Evolutionary conservation across 2,113 vertebrate species (phyloP).

Genomic region (Gymnobelideus leadbeateri): DNA sequence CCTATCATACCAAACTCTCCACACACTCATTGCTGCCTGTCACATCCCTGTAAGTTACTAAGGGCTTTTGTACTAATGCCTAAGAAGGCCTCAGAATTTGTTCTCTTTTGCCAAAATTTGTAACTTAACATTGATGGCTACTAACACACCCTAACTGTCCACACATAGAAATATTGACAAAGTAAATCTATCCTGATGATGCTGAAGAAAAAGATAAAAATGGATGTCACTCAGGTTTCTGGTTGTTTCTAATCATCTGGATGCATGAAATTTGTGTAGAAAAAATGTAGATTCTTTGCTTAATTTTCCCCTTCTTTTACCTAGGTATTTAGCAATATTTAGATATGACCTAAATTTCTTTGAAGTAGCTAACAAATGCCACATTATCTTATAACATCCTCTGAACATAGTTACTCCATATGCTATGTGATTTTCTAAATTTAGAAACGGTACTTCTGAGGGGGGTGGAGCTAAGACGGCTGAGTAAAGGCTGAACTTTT

Average conservation of each 20-base stretch:
- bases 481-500: not conserved
- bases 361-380: constrained; percentile 23
- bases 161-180: not conserved
- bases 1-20: too few relatives aligned
- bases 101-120: not conserved
- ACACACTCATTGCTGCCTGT: not conserved
- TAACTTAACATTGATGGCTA: not conserved
- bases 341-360: constrained; percentile 5
- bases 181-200: not conserved
- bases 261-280: not conserved
- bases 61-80: not conserved
- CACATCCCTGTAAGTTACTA: not conserved
- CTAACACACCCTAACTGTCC: not conserved
- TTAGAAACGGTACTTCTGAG: constrained; percentile 20
- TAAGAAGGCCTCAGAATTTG: not conserved
- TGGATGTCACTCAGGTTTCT: too few relatives aligned
- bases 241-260: too few relatives aligned
- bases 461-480: not conserved
- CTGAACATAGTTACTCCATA: constrained; percentile 17
- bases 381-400: constrained; percentile 25
- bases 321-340: constrained; percentile 21
- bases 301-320: not conserved
- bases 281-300: not conserved
- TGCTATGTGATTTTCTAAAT: constrained; percentile 48
- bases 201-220: not conserved